These are phyloP conservation scores for Pseudopodoces humilis DNA, from an alignment of 2,113 vertebrate genomes.

Conservation along the genomic window DNA sequence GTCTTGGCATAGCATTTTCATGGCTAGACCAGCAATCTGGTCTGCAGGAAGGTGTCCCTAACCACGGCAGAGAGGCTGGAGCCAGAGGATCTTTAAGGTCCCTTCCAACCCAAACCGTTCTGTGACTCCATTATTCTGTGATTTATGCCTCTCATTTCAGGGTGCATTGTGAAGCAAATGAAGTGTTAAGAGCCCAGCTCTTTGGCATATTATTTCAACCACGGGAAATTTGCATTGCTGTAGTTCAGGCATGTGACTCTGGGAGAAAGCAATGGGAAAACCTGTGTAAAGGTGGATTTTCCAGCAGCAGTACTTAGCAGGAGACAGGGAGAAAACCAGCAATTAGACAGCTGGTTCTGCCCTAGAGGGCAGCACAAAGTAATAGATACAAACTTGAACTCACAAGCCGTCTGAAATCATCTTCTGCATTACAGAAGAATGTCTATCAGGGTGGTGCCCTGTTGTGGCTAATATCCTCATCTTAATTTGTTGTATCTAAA, in stretches of 20 bases:
- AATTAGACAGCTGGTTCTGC: slow-evolving; percentile 13
- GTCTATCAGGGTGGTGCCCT: background rate
- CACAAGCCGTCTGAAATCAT: background rate
- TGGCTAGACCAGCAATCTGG: background rate
- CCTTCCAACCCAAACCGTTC: background rate
- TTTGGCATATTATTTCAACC: background rate
- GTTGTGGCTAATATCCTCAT: background rate
- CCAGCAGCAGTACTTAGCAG: background rate
- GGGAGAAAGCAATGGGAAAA: background rate
- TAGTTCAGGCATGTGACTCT: background rate
- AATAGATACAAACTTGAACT: background rate
- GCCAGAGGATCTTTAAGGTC: background rate
- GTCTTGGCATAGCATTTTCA: background rate
- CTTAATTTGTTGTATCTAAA: background rate
- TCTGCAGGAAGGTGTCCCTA: background rate
- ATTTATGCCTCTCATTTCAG: background rate
- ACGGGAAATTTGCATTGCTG: background rate
- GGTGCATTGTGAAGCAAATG: background rate
- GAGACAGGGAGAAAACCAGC: background rate
- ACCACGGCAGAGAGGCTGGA: fast-evolving
- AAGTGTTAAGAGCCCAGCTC: background rate
- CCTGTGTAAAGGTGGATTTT: background rate
- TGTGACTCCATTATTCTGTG: background rate
- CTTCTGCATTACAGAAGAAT: background rate
- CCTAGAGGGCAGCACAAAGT: slow-evolving; percentile 55